Conservation (phyloP, 2,797 vertebrate genomes). For the Coranthus polyacanthus region DNA sequence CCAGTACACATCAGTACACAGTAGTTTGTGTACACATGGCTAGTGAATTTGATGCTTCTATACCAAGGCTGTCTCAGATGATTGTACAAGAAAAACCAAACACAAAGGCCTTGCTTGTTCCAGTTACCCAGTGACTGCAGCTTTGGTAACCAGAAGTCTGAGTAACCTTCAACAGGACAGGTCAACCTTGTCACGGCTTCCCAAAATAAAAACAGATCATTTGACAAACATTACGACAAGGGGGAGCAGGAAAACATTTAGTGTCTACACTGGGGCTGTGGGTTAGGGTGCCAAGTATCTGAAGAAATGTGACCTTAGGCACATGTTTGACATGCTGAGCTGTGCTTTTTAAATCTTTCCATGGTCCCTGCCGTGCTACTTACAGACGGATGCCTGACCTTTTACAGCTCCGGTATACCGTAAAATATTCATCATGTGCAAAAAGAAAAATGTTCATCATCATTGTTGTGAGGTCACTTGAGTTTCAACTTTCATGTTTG, state of each 20-base stretch:
- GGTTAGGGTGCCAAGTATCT: conserved; percentile 18
- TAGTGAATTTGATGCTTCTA: conserved; percentile 1
- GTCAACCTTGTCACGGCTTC: conserved; percentile 41
- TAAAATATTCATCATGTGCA: conserved; percentile 13
- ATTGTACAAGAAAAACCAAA: not conserved
- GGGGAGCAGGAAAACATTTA: conserved; percentile 8
- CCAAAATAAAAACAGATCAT: conserved; percentile 68
- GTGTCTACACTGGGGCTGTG: conserved; percentile 6
- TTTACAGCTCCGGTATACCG: conserved; percentile 17
- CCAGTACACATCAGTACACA: conserved; percentile 7
- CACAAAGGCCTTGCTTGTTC: not conserved
- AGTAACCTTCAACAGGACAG: conserved; percentile 54
- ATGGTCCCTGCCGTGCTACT: conserved; percentile 31
- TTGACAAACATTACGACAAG: conserved; percentile 44
- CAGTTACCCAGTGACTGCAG: conserved; percentile 14
- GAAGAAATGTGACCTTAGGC: conserved; percentile 59
- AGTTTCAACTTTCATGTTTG: conserved; percentile 2
- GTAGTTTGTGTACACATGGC: not conserved
- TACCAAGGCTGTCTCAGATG: conserved; percentile 2
- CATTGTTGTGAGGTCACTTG: not conserved
- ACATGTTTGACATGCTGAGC: conserved; percentile 27
- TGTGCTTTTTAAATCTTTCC: conserved; percentile 34
- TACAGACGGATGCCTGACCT: conserved; percentile 54
- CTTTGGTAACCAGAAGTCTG: conserved; percentile 3
- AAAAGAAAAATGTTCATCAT: not conserved